A percentile compares a stretch with the other conserved stretches of the same genome.
Conservation (phyloP, 1,140 invertebrate genomes). For the Trichoplusia ni region DNA sequence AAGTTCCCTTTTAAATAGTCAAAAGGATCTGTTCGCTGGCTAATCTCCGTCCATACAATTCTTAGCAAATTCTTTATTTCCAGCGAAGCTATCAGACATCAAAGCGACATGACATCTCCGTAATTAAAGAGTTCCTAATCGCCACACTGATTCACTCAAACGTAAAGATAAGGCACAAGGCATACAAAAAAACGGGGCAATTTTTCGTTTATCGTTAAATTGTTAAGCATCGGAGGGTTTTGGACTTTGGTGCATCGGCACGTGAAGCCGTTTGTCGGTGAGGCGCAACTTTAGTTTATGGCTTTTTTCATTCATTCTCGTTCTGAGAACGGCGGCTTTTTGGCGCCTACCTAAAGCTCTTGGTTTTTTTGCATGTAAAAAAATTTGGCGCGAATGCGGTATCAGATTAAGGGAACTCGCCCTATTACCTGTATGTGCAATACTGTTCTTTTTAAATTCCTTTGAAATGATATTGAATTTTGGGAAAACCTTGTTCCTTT, state of each 20-base stretch:
- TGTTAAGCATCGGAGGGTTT: conserved; percentile 66
- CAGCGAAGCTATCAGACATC: conserved; percentile 15
- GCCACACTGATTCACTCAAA: conserved; percentile 11
- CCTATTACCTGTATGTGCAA: conserved; percentile 11
- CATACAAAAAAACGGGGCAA: conserved; percentile 42
- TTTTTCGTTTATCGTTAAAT: conserved; percentile 63
- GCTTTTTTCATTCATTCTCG: conserved; percentile 73
- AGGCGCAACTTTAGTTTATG: conserved; percentile 58
- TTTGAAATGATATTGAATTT: not conserved
- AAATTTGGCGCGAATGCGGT: conserved; percentile 25
- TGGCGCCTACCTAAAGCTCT: conserved; percentile 66
- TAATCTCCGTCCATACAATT: conserved; percentile 2
- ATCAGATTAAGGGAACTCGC: conserved; percentile 25
- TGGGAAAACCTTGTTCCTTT: not conserved
- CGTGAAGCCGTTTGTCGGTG: conserved; percentile 70
- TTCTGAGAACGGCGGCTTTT: conserved; percentile 75
- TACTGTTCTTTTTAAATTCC: conserved; percentile 13
- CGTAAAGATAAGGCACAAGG: conserved; percentile 50
- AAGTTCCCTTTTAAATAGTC: not conserved
- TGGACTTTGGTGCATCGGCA: conserved; percentile 67
- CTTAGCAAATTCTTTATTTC: not conserved
- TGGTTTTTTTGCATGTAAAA: conserved; percentile 26
- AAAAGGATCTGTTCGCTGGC: not conserved
- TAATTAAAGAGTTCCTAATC: conserved; percentile 29
- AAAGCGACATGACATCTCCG: conserved; percentile 16